Conservation (phyloP, 2,113 vertebrate genomes). For the Phrynocephalus versicolor region DNA sequence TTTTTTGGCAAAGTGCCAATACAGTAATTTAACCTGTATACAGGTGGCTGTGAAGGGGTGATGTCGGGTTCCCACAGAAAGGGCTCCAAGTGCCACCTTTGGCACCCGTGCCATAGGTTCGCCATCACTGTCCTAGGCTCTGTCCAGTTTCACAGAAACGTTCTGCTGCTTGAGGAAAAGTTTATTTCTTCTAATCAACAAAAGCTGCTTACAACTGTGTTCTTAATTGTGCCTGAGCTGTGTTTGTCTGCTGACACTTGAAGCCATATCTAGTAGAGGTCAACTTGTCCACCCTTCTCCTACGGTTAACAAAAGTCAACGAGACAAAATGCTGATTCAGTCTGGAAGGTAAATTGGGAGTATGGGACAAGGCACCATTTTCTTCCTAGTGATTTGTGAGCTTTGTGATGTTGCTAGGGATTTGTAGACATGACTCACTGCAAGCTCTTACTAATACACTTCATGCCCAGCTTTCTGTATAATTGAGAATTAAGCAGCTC, state of each 20-base stretch:
- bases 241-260: constrained; percentile 4
- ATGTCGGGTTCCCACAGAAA: too few relatives aligned
- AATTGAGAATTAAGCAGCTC: constrained; percentile 16
- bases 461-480: neutral
- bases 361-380: neutral
- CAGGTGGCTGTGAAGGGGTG: too few relatives aligned
- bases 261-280: neutral
- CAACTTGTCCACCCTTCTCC: neutral
- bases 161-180: constrained; percentile 9
- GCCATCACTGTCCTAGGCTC: too few relatives aligned
- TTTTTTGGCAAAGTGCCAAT: too few relatives aligned
- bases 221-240: constrained; percentile 13
- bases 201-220: constrained; percentile 38
- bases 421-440: neutral
- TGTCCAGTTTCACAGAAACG: constrained; percentile 17
- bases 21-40: too few relatives aligned
- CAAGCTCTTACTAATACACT: neutral
- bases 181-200: constrained; percentile 31
- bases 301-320: neutral
- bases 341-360: neutral
- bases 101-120: too few relatives aligned
- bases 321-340: neutral
- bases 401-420: neutral
- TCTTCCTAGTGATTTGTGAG: neutral
- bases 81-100: too few relatives aligned